phyloP scores from a whole-genome alignment of 1,140 invertebrate genomes.

The Episyrphus balteatus region DNA sequence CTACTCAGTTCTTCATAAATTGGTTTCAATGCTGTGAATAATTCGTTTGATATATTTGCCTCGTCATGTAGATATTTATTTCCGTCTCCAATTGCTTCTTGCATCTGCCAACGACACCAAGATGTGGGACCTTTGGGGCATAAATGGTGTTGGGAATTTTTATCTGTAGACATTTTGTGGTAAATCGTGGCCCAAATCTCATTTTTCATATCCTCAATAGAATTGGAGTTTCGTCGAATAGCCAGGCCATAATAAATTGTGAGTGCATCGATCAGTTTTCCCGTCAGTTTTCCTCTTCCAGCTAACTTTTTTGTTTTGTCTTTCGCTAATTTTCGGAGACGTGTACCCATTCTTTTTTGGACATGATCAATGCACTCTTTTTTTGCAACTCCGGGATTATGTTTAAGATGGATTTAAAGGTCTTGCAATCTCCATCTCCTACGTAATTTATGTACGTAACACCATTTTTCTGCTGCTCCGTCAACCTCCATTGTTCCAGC shows the following conservation, averaged over 20 bases:
- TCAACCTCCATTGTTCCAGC: slow-evolving; percentile 19
- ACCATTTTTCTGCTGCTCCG: slow-evolving; percentile 14
- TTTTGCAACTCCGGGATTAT: slow-evolving; percentile 1
- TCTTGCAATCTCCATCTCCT: slow-evolving; percentile 19
- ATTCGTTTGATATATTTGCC: not conserved
- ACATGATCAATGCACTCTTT: slow-evolving; percentile 6
- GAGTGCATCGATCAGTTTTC: slow-evolving; percentile 12
- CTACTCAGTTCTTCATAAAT: not conserved
- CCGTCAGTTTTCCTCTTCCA: slow-evolving; percentile 9
- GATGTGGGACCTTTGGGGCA: slow-evolving; percentile 8
- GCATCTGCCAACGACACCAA: slow-evolving; percentile 14
- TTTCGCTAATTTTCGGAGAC: slow-evolving; percentile 1
- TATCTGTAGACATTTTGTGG: slow-evolving; percentile 14
- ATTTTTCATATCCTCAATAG: slow-evolving; percentile 15
- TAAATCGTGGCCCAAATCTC: slow-evolving; percentile 17
- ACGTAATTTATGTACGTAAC: slow-evolving; percentile 16
- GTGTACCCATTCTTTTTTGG: slow-evolving; percentile 3
- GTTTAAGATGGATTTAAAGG: slow-evolving; percentile 12
- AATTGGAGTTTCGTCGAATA: slow-evolving; percentile 17
- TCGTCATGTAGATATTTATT: not conserved
- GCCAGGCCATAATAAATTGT: slow-evolving; percentile 19
- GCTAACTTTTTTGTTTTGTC: too few species aligned
- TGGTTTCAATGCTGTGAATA: not conserved
- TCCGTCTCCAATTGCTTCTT: not conserved
- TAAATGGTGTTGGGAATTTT: slow-evolving; percentile 16